Base-by-base conservation (phyloP, 2,888 invertebrate species). In the Lasioglossum oenotherae region DNA sequence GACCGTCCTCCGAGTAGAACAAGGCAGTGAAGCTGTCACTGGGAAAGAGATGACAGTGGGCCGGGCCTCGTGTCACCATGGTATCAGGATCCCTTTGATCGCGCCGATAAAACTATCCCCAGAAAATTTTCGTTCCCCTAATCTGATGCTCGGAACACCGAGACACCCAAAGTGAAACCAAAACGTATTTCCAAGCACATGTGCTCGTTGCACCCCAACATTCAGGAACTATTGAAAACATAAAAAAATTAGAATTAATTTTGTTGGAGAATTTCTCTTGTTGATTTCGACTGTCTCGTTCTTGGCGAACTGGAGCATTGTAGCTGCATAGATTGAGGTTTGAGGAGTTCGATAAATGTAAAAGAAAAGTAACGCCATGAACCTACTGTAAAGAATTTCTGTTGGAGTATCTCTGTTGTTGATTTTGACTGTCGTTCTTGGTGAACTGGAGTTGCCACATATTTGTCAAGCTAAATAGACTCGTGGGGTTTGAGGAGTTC, bases 1-100 rank as follows among this genome's bases (percentile, higher is more conserved):
- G 90, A 87, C 82, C 88, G 87, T 88, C 88, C 79, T 49, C 72
- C 46, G 81, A 82, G 82, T 49, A 71, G 88, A 84, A 92, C 90
- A 88, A 91, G 89, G 87, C 92, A 92, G 92, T 91, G 93, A 93
- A 93, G 93, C 93, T 93, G 93, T 94, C 93, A 92, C 84, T 88
- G 19, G 89, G 92, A 93, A 93, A 93, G 91, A 89, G 91, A 93
- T 92, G 93, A 92, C 92, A 92, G 90, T 88, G 88, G 81, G 71
- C 35, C 19, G 77, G 64, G 74, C 46, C 74, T 89, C 82, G 85
- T 84, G 87, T 90, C 88, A 90, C 84, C 76, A 80, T 76, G 44
- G 79, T 82, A 86, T 85, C 89, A 80, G 79, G 77, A 83, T 82
- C 64, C 81, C 84, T 90, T 90, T 89, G 90, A 90, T 90, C 89